phyloP scores from a whole-genome alignment of 2,888 invertebrate genomes.

The Tortrix viridana region DNA sequence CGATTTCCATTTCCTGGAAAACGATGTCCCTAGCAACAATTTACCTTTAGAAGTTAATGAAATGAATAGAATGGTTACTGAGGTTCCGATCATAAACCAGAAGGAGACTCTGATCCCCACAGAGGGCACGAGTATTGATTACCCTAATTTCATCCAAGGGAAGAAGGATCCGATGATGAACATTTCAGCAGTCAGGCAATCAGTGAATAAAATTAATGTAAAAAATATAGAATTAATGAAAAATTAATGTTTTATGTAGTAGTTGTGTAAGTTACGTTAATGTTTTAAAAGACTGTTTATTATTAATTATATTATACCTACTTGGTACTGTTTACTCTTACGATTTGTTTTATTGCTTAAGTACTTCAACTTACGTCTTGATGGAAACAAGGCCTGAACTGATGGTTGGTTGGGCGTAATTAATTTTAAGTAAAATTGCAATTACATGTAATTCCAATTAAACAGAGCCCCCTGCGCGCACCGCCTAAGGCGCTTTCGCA shows the following conservation, averaged over 20 bases:
- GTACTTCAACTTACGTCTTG: too few species aligned
- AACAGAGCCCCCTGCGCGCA: too few species aligned
- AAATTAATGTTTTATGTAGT: conserved; percentile 51
- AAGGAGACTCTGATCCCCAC: conserved; percentile 56
- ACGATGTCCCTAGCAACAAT: conserved; percentile 60
- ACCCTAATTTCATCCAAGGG: conserved; percentile 68
- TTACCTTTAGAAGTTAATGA: conserved; percentile 62
- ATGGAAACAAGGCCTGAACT: too few species aligned
- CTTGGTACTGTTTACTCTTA: conserved; percentile 11
- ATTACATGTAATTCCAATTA: too few species aligned
- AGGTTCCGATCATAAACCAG: conserved; percentile 66
- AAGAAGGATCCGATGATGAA: conserved; percentile 81
- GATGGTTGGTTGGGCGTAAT: too few species aligned
- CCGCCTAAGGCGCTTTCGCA: too few species aligned
- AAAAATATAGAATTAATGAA: conserved; percentile 81
- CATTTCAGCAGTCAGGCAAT: conserved; percentile 67
- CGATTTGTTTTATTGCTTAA: conserved; percentile 12
- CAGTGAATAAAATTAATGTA: conserved; percentile 77
- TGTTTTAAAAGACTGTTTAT: conserved; percentile 38
- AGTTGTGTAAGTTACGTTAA: conserved; percentile 22
- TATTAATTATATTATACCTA: conserved; percentile 32
- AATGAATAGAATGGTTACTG: conserved; percentile 66
- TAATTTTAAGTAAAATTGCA: too few species aligned
- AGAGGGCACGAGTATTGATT: conserved; percentile 57
- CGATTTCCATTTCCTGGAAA: conserved; percentile 76